Conservation (phyloP, 2,113 vertebrate genomes). For the Paedocypris sp. region DNA sequence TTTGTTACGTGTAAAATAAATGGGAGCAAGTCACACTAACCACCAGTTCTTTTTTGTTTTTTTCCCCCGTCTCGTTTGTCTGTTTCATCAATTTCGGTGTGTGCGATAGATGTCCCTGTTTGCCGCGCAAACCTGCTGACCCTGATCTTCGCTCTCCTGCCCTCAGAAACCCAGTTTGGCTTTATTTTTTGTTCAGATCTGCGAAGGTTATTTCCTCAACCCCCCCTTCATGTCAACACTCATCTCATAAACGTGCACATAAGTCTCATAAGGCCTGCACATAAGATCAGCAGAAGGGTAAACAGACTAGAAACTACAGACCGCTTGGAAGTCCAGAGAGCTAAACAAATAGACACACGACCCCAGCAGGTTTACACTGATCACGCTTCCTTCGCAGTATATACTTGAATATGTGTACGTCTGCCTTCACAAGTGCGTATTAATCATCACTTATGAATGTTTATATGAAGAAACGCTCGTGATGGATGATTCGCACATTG, state of each 20-base stretch:
- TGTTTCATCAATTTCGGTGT: constrained; percentile 8
- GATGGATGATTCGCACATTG: constrained; percentile 27
- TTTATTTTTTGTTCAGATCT: constrained; percentile 12
- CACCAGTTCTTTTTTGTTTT: not conserved
- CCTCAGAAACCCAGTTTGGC: constrained; percentile 15
- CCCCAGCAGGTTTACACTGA: not conserved
- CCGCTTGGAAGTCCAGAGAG: constrained; percentile 14
- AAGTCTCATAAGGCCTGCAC: constrained; percentile 17
- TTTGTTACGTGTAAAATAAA: constrained; percentile 11
- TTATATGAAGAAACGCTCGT: constrained; percentile 17
- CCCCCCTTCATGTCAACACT: constrained; percentile 21
- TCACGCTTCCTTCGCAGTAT: not conserved
- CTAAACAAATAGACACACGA: constrained; percentile 22
- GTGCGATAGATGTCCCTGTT: no score
- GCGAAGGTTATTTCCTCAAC: constrained; percentile 23
- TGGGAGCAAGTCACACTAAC: not conserved
- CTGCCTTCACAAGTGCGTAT: constrained; percentile 4
- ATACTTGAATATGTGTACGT: constrained; percentile 18
- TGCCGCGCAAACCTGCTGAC: not conserved
- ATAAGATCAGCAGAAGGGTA: constrained; percentile 17
- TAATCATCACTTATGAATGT: constrained; percentile 11
- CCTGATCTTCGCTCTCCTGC: not conserved
- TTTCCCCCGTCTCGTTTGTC: no score
- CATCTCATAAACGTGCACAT: constrained; percentile 15
- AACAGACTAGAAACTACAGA: constrained; percentile 25